Percentiles rank a stretch among this genome's conserved stretches.
phyloP scores from a whole-genome alignment of 2,888 invertebrate genomes.

The Bedellia somnulentella region DNA sequence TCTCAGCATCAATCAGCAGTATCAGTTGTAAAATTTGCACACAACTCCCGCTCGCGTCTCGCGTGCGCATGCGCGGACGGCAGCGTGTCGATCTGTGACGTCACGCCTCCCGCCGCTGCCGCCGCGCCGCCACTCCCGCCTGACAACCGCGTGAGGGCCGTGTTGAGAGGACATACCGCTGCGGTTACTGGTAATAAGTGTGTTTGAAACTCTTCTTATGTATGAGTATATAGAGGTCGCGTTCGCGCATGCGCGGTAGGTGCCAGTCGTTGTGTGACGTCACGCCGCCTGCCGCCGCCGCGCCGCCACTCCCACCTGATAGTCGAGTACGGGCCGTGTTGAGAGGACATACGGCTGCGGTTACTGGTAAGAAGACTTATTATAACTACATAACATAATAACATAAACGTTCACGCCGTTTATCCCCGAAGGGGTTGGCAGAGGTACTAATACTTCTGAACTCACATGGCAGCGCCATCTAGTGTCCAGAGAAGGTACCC shows the following conservation, averaged over 20 bases:
- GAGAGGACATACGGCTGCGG: slow-evolving; percentile 74
- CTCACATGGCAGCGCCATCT: too few relatives aligned
- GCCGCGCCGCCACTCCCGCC: too few relatives aligned
- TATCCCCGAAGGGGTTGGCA: too few relatives aligned
- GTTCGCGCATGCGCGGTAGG: slow-evolving; percentile 82
- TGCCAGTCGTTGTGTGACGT: slow-evolving; percentile 78
- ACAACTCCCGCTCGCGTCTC: slow-evolving; percentile 78
- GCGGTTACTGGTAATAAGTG: slow-evolving; percentile 67
- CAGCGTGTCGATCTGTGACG: slow-evolving; percentile 77
- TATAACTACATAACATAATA: too few relatives aligned
- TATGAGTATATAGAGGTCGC: slow-evolving; percentile 40
- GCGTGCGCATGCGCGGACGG: slow-evolving; percentile 82
- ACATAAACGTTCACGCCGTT: too few relatives aligned
- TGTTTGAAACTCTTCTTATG: background rate
- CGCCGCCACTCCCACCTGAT: too few relatives aligned
- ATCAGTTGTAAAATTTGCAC: slow-evolving; percentile 79
- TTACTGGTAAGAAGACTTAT: slow-evolving; percentile 64
- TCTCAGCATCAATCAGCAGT: slow-evolving; percentile 73
- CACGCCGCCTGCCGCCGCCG: slow-evolving; percentile 71
- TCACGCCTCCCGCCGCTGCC: slow-evolving; percentile 73
- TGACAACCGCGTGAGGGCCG: slow-evolving; percentile 69
- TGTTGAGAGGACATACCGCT: slow-evolving; percentile 74
- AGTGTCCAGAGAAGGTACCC: too few relatives aligned
- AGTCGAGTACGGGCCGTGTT: slow-evolving; percentile 72
- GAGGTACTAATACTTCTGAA: too few relatives aligned